Evolutionary conservation across 1,140 invertebrate species (phyloP).

Genomic region (Trichomalopsis sarcophagae): DNA sequence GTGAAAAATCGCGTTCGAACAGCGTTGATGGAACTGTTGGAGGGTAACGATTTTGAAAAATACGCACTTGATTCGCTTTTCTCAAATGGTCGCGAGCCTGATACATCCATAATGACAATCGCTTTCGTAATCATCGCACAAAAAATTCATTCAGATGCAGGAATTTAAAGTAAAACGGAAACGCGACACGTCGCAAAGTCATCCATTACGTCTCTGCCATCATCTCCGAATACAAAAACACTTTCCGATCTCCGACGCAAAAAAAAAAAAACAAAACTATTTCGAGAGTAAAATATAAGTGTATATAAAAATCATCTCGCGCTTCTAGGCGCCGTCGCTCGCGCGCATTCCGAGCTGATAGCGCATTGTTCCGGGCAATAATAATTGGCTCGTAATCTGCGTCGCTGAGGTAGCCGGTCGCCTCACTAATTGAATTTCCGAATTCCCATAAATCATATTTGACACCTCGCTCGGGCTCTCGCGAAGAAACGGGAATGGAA

Average conservation of each 20-base stretch:
- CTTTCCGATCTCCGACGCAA: neutral
- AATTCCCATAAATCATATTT: slow-evolving; percentile 55
- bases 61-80: neutral
- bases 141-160: no score
- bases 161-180: neutral
- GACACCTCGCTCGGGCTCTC: slow-evolving; percentile 34
- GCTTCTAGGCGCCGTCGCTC: slow-evolving; percentile 22
- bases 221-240: slow-evolving; percentile 2
- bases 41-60: neutral
- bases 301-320: slow-evolving; percentile 12
- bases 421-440: slow-evolving; percentile 53
- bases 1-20: neutral
- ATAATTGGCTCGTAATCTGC: slow-evolving; percentile 52
- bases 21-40: neutral
- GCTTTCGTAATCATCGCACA: no score
- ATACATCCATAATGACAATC: no score
- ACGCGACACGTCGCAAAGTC: neutral
- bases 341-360: neutral
- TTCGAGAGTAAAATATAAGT: slow-evolving; percentile 7
- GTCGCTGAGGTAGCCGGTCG: slow-evolving; percentile 34
- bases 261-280: slow-evolving; percentile 25
- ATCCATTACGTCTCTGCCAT: slow-evolving; percentile 33
- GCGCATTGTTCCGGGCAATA: slow-evolving; percentile 33
- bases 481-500: slow-evolving; percentile 43
- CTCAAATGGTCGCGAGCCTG: no score